These are phyloP conservation scores for Orthonychiurus folsomi DNA, from an alignment of 2,888 invertebrate species.

Conservation along the genomic window DNA sequence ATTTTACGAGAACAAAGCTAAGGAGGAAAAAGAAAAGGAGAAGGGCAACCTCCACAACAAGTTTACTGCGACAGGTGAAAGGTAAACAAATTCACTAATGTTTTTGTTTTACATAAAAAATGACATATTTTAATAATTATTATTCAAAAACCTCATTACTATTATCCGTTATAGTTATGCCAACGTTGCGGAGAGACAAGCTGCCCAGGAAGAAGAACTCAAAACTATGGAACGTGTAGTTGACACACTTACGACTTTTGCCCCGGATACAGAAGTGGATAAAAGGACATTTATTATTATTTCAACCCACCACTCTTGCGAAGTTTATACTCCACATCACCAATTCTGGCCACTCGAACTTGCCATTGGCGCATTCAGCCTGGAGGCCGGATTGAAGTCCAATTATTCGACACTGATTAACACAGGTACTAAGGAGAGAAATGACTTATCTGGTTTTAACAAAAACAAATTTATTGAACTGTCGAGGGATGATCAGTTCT, in stretches of 20 bases:
- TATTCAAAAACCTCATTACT: too few relatives aligned
- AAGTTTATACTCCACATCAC: constrained; percentile 19
- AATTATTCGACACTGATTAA: constrained; percentile 33
- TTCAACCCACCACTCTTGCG: constrained; percentile 27
- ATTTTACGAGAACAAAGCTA: constrained; percentile 31
- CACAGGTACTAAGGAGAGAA: constrained; percentile 38
- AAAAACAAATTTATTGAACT: too few relatives aligned
- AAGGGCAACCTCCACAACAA: constrained; percentile 30
- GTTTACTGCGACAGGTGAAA: constrained; percentile 34
- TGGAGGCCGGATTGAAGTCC: constrained; percentile 27
- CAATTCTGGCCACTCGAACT: constrained; percentile 39
- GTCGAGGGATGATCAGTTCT: too few relatives aligned
- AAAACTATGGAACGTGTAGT: constrained; percentile 13
- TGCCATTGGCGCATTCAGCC: constrained; percentile 30
- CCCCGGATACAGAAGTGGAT: constrained; percentile 11
- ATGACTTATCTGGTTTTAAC: too few relatives aligned
- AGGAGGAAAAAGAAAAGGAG: constrained; percentile 30
- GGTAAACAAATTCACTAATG: constrained; percentile 16
- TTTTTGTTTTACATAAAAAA: too few relatives aligned
- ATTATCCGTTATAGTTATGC: constrained; percentile 22
- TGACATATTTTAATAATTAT: background rate
- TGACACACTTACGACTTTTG: constrained; percentile 14
- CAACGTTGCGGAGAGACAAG: constrained; percentile 17
- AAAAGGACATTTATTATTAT: constrained; percentile 24
- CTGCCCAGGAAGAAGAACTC: constrained; percentile 13